Base-by-base conservation (phyloP, 2,888 invertebrate species). In the Homarus gammarus region DNA sequence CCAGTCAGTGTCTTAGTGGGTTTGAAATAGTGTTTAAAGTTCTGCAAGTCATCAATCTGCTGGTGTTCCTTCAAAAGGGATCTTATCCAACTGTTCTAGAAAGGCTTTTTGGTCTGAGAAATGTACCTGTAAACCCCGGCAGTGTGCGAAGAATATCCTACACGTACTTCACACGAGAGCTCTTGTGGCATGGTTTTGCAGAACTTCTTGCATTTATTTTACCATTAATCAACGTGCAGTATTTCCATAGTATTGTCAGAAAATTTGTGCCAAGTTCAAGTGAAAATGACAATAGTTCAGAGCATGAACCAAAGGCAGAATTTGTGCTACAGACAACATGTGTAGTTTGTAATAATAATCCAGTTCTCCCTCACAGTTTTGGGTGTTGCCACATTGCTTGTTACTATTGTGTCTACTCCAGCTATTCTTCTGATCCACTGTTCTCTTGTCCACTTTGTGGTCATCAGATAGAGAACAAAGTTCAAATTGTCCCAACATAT, bases 121-220 rank as follows among this genome's bases (percentile, higher is more conserved):
- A 81, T 22, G 83, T 89, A 8, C 64, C 91, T 18, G 31, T 83
- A 12, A 38, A 38, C 31, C 72, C 82, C 1, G 75, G 40, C n/a
- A 79, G 31, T n/a, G 81, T 84, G 33, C 84, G 90, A n/a, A 82
- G 44, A 61, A 90, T 91, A 79, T 88, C 91, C 15, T 91, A 91
- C 27, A 73, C 78, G 18, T 91, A 88, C 83, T 91, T 91, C 40
- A 90, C 90, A 5, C 27, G 91, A 70, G 91, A 91, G 70, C 72
- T 91, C 31, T 61, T 91, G 68, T 91, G 91, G 91, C 85, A 91
- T 40, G 91, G 91, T 10, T 91, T 90, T 89, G 86, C 90, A n/a
- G 91, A 91, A 27, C 79, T 91, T 44, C 18, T 90, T 18, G 88
- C 88, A 27, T 82, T 85, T 64, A 40, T 89, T 38, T 33, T 91